Base-by-base conservation (phyloP, 2,888 invertebrate species). In the Deilephila porcellus region DNA sequence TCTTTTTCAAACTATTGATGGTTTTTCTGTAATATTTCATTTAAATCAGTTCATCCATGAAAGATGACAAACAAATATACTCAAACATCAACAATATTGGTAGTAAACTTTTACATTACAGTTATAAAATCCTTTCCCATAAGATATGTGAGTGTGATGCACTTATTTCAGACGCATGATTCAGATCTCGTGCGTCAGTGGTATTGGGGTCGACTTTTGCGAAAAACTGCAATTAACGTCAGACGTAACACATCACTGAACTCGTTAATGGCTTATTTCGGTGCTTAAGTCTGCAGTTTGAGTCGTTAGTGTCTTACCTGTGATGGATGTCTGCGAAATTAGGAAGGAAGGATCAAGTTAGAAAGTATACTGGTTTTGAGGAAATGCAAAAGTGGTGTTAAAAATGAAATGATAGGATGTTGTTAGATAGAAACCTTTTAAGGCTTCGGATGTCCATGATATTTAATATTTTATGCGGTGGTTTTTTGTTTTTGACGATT, bases 171-270 rank as follows among this genome's bases (percentile, higher is more conserved):
- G 52, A 2, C 3, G 52, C 52, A 67, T 67, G 67, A 67, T 67
- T 52, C 67, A 67, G 45, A 45, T 67, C 67, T 52, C 25, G 5
- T 52, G 67, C 52, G 67, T 67, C 67, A 67, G 67, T 67, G 20
- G 45, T 45, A 52, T 67, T 56, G 45, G 45, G 45, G 67, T 20
- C 25, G 37, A 7, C 25, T 67, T 45, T 20, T 67, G 64, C 45
- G 45, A 67, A 67, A 52, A 67, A 25, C 17, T 25, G 32, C 32
- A 67, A 67, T 67, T 52, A 67, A 67, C 45, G 67, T 67, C 67
- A 52, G 17, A 67, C 17, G 52, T 67, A 67, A 67, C 67, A 45
- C 67, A 67, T 45, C 17, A 67, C 52, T 52, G 67, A 14, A 11
- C 52, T 34, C n/a, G n/a, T 6, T 67, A 25, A 67, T 20, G 52